Evolutionary conservation across 2,797 vertebrate species (phyloP).

Genomic region (Chloroceryle inda): DNA sequence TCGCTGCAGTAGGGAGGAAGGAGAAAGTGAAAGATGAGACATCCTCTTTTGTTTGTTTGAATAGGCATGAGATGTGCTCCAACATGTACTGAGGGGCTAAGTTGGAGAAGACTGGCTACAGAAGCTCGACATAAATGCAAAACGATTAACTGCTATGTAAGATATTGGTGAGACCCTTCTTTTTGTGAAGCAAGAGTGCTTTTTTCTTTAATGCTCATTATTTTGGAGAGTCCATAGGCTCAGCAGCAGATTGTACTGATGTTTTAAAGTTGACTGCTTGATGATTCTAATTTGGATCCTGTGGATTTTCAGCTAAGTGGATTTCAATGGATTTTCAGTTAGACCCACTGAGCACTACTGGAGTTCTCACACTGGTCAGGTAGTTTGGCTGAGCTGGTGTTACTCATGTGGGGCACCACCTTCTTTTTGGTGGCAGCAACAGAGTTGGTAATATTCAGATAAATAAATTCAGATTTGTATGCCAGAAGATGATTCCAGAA

Average conservation of each 20-base stretch:
- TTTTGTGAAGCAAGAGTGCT: neutral
- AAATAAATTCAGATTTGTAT: rapidly evolving
- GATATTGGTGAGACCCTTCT: neutral
- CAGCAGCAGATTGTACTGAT: neutral
- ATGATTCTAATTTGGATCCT: slow-evolving; percentile 13
- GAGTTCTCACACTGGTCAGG: neutral
- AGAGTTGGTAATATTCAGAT: neutral
- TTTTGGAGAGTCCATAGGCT: neutral
- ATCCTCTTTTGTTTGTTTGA: slow-evolving; percentile 54
- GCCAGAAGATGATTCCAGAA: neutral
- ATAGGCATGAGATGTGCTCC: slow-evolving; percentile 50
- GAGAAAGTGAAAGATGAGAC: slow-evolving; percentile 42
- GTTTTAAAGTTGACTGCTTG: slow-evolving; percentile 9
- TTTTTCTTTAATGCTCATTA: neutral
- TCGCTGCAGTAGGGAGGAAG: slow-evolving; percentile 18
- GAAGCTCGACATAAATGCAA: slow-evolving; percentile 23
- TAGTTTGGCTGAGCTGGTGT: neutral
- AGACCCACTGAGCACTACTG: neutral
- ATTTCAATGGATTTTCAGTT: neutral
- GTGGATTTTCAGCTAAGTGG: slow-evolving; percentile 9
- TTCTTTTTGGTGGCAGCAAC: neutral
- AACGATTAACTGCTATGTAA: neutral
- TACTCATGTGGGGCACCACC: neutral
- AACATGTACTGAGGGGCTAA: slow-evolving; percentile 21
- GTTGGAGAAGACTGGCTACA: neutral